Conservation (phyloP, 2,113 vertebrate genomes). For the Heptranchias perlo region DNA sequence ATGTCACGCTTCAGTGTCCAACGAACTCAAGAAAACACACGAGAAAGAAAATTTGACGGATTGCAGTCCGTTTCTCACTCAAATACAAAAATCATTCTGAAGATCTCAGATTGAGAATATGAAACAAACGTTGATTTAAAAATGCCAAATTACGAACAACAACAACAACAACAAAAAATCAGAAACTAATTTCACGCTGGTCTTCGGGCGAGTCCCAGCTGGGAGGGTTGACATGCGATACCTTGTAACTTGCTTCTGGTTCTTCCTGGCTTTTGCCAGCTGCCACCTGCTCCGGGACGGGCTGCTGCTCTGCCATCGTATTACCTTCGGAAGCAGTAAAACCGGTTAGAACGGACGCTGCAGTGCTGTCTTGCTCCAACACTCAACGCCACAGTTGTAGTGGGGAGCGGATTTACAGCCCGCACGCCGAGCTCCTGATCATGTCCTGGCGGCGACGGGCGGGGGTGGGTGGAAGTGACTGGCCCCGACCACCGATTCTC, state of each 20-base stretch:
- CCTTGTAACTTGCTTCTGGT: not conserved
- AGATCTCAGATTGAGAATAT: not conserved
- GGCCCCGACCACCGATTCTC: not conserved
- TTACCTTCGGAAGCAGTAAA: not conserved
- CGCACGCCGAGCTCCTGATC: too few relatives aligned
- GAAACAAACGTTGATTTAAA: not conserved
- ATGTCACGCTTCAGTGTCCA: not conserved
- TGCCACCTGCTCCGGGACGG: conserved; percentile 67
- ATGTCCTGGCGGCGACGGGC: too few relatives aligned
- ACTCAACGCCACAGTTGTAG: not conserved
- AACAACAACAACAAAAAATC: not conserved
- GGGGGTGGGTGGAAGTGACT: too few relatives aligned
- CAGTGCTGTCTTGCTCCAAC: too few relatives aligned
- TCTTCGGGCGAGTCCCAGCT: not conserved
- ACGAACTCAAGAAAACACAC: not conserved
- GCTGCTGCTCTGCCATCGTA: conserved; percentile 70
- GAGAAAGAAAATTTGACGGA: not conserved
- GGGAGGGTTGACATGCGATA: not conserved
- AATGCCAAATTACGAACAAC: not conserved
- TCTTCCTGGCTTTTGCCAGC: conserved; percentile 62
- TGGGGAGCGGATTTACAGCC: not conserved
- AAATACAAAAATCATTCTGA: not conserved
- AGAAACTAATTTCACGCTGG: not conserved
- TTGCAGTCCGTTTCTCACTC: not conserved
- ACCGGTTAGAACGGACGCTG: not conserved